phyloP scores from a whole-genome alignment of 2,797 vertebrate species.

The Alouatta caraya region DNA sequence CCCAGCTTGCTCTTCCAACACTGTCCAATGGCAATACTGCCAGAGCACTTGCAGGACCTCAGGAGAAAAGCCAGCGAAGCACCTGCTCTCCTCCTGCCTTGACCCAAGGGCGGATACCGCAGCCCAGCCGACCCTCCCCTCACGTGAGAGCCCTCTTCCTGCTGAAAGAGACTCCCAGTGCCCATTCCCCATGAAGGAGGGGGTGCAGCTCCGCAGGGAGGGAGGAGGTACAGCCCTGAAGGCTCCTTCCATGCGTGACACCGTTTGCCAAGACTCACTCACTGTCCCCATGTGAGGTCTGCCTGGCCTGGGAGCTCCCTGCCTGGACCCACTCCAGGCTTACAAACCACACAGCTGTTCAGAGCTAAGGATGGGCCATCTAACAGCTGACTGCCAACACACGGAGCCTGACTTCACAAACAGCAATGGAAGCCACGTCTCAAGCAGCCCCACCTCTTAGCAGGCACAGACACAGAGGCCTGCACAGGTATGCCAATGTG shows the following conservation, averaged over 20 bases:
- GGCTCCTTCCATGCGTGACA: background rate
- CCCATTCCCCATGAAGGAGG: background rate
- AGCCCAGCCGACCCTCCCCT: background rate
- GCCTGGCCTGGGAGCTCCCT: background rate
- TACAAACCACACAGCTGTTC: background rate
- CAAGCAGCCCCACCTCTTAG: background rate
- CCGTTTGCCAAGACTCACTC: background rate
- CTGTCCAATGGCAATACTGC: background rate
- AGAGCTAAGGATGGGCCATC: background rate
- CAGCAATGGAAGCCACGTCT: background rate
- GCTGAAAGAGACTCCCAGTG: background rate
- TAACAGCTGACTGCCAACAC: background rate
- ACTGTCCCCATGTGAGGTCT: background rate
- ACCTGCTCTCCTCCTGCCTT: background rate
- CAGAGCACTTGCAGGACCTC: background rate
- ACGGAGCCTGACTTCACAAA: background rate
- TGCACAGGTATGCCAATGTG: too few species aligned
- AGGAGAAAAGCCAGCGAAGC: rapidly evolving
- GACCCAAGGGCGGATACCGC: background rate
- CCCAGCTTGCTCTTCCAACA: background rate
- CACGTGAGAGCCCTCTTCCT: background rate
- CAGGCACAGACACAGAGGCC: background rate
- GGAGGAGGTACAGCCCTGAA: background rate
- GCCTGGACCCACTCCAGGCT: background rate
- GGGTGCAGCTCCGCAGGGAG: background rate